Conservation (phyloP, 35 echinoderm and acorn worm species). For the Hemicentrotus pulcherrimus region DNA sequence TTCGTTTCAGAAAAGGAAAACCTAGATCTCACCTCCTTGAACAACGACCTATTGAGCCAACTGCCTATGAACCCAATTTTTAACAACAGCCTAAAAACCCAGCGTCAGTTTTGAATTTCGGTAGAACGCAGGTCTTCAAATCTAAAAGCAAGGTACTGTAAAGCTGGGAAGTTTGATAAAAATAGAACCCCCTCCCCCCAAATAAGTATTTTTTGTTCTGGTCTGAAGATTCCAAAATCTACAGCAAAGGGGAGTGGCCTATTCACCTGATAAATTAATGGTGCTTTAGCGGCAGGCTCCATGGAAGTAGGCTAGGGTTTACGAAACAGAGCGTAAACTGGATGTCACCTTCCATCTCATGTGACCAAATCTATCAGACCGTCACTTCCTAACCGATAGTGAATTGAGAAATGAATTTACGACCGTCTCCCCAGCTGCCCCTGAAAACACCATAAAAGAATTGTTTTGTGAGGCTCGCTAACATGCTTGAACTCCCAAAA, state of each 20-base stretch:
- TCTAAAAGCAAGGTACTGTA: too few species aligned
- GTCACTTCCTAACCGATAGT: conserved; percentile 2
- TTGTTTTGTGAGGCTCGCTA: background rate
- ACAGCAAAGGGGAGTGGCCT: background rate
- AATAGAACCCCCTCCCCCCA: background rate
- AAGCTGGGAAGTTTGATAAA: too few species aligned
- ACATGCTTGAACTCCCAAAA: background rate
- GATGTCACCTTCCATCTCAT: background rate
- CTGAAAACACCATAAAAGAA: background rate
- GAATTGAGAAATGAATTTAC: background rate
- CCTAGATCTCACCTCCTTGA: too few species aligned
- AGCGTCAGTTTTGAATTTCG: too few species aligned
- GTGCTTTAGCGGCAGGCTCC: background rate
- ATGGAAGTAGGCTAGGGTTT: background rate
- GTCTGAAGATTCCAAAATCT: too few species aligned
- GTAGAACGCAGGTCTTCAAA: too few species aligned
- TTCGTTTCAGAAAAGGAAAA: too few species aligned
- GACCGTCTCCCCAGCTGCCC: background rate
- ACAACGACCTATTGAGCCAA: too few species aligned
- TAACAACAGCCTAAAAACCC: too few species aligned
- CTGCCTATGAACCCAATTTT: too few species aligned
- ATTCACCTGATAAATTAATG: background rate
- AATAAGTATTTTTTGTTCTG: too few species aligned
- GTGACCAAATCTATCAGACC: conserved; percentile 16
- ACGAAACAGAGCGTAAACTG: background rate